Conservation (phyloP, 2,797 vertebrate genomes). For the Crocidura indochinensis region DNA sequence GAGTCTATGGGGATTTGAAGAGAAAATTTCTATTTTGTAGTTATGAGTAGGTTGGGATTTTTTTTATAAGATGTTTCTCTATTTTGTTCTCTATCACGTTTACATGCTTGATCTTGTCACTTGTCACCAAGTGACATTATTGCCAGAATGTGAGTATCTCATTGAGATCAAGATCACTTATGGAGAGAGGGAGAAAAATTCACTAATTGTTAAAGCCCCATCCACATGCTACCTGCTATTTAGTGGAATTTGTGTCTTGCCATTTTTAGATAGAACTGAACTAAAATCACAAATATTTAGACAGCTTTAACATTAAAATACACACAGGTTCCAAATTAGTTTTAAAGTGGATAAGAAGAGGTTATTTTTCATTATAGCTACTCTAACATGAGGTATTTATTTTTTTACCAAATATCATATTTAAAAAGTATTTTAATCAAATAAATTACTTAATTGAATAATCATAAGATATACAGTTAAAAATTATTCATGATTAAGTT, state of each 20-base stretch:
- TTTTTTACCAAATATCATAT: neutral
- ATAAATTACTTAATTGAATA: too few relatives aligned
- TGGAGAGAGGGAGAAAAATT: neutral
- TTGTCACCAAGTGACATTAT: neutral
- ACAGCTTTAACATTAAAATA: conserved; percentile 1
- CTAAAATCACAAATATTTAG: neutral
- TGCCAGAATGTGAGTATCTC: neutral
- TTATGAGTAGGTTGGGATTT: neutral
- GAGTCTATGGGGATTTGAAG: neutral
- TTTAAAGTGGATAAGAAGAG: neutral
- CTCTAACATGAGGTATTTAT: neutral
- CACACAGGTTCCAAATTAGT: neutral
- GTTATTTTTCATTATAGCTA: neutral
- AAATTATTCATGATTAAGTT: too few relatives aligned
- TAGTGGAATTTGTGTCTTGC: neutral
- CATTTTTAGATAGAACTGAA: neutral
- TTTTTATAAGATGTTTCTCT: conserved; percentile 43
- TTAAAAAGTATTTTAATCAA: too few relatives aligned
- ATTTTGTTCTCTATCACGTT: neutral
- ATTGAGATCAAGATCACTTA: neutral
- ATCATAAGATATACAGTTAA: too few relatives aligned
- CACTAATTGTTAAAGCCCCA: neutral
- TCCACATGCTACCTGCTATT: neutral
- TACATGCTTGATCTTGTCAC: neutral
- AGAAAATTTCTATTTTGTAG: conserved; percentile 31